These are phyloP conservation scores for Enteromius mattozi DNA, from an alignment of 2,797 vertebrate genomes.

Conservation along the genomic window DNA sequence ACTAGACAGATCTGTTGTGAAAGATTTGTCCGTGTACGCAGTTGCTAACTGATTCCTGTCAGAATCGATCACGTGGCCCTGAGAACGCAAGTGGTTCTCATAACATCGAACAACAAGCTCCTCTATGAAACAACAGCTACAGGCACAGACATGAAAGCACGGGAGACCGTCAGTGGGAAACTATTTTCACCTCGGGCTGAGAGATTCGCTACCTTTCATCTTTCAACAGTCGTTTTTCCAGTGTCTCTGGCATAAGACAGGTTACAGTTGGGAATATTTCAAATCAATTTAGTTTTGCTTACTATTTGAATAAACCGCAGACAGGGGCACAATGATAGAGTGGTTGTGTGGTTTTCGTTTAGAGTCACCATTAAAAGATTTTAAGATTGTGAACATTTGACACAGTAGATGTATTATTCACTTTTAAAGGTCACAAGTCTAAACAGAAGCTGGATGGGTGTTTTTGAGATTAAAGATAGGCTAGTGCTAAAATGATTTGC, in stretches of 20 bases:
- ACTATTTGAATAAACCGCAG: slow-evolving; percentile 52
- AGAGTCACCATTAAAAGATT: neutral
- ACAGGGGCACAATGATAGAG: neutral
- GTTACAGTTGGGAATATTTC: slow-evolving; percentile 52
- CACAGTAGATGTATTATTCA: neutral
- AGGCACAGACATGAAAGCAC: slow-evolving; percentile 61
- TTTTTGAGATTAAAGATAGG: neutral
- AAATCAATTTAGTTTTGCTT: slow-evolving; percentile 36
- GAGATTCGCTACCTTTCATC: slow-evolving; percentile 61
- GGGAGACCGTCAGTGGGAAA: slow-evolving; percentile 60
- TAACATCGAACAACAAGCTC: slow-evolving; percentile 54
- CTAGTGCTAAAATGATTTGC: neutral
- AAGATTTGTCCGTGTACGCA: slow-evolving; percentile 15
- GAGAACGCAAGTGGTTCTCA: slow-evolving; percentile 63
- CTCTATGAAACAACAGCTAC: slow-evolving; percentile 61
- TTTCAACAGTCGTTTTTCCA: slow-evolving; percentile 58
- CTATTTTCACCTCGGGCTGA: slow-evolving; percentile 60
- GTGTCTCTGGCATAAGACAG: slow-evolving; percentile 54
- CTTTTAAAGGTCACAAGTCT: neutral
- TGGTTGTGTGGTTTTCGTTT: neutral
- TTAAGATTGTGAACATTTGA: neutral
- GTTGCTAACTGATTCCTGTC: slow-evolving; percentile 57
- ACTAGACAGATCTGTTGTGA: slow-evolving; percentile 27
- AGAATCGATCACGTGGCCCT: slow-evolving; percentile 55
- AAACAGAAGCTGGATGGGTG: neutral